Base-by-base conservation (phyloP, 30 jellyfish, hydroid and myxozoan species). In the Aurelia sp. region DNA sequence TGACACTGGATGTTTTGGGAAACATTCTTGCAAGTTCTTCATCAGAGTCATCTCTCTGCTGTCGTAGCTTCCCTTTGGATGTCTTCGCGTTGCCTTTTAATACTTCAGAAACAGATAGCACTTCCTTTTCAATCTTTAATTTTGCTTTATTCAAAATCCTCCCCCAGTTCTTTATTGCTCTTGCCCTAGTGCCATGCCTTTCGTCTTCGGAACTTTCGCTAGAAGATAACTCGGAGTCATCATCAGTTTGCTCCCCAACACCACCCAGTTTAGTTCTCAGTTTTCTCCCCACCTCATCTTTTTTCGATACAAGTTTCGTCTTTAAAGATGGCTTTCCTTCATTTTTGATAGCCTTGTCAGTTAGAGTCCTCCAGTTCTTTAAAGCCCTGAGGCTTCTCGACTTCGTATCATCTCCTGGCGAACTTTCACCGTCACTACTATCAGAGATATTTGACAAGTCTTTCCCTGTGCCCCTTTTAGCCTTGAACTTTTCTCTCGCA, bases 91-190 rank as follows among this genome's bases (percentile, higher is more conserved):
- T 64, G 8, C 38, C 75, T 64, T 64, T 64, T 17, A 64, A 21
- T 21, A 64, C 75, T n/a, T 64, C 40, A 64, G 31, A 64, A 64
- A 64, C 75, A 22, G 75, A 44, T 64, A 17, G 18, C 4, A 21
- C 50, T 44, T 21, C 18, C 38, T 20, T 70, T n/a, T 12, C 24
- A 21, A 8, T 57, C 21, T 70, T 58, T 8, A 47, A 8, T 19
- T 8, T 70, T 15, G 27, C 31, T 74, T 74, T 74, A 21, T 4
- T 4, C 2, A 74, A 57, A 5, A 74, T 52, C 41, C 68, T 74
- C 47, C 12, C 73, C 85, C 85, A 74, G 31, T 55, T 74, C 59
- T 53, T 27, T 33, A 19, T 24, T n/a, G 59, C 85, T 18, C 85
- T 71, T 44, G 24, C 6, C 69, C 13, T 44, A 44, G 55, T 9